Percentiles rank a stretch among this genome's conserved stretches.
phyloP scores from a whole-genome alignment of 2,113 vertebrate genomes.

The Abramis brama region DNA sequence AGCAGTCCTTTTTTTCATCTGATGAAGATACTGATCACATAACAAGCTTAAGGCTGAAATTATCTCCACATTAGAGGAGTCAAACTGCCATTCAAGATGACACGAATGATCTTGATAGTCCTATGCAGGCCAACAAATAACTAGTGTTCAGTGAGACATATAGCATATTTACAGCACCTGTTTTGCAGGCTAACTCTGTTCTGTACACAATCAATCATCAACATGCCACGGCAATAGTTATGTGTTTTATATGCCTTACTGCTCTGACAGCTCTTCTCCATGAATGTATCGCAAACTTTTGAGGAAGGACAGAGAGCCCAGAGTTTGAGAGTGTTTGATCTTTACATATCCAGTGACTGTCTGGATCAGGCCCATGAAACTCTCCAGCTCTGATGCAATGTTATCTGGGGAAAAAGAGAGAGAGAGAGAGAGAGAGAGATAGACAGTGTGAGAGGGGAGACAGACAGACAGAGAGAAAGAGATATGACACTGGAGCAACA shows the following conservation, averaged over 20 bases:
- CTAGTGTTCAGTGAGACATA: background rate
- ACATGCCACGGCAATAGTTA: background rate
- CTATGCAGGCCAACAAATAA: background rate
- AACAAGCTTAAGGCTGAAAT: background rate
- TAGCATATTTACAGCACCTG: background rate
- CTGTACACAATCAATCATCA: background rate
- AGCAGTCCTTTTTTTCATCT: background rate
- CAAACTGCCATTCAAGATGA: background rate
- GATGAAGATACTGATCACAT: background rate
- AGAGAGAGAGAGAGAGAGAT: background rate
- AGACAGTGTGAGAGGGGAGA: background rate
- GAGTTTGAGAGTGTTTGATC: slow-evolving; percentile 92
- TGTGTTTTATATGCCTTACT: slow-evolving; percentile 74
- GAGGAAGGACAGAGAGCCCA: slow-evolving; percentile 93
- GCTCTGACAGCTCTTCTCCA: slow-evolving; percentile 89
- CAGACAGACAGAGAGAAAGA: slow-evolving; percentile 14
- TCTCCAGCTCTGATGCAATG: slow-evolving; percentile 97
- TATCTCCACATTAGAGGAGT: background rate
- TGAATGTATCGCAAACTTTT: slow-evolving; percentile 91
- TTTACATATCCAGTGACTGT: slow-evolving; percentile 93
- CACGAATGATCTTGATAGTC: background rate
- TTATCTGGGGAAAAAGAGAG: slow-evolving; percentile 78
- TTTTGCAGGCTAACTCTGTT: background rate
- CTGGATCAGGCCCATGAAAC: slow-evolving; percentile 96
- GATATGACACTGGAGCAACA: slow-evolving; percentile 32